Evolutionary conservation across 2,113 vertebrate species (phyloP).

Genomic region (Mesembrinibis cayennensis): DNA sequence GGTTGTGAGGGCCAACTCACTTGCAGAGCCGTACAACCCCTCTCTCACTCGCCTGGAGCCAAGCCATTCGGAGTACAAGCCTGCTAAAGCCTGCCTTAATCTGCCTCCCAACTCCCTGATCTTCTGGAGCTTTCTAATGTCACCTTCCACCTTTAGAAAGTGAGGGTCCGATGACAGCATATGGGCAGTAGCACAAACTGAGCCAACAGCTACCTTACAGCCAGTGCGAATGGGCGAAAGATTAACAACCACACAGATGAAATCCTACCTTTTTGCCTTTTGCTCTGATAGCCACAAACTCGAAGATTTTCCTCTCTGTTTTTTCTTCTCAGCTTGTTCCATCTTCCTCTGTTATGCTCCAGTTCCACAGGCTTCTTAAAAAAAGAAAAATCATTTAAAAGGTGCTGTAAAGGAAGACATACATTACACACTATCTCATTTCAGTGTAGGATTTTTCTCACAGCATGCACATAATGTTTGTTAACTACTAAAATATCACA

Average conservation of each 20-base stretch:
- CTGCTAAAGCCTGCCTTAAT: background rate
- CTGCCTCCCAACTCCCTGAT: background rate
- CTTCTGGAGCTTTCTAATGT: background rate
- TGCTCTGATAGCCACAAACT: background rate
- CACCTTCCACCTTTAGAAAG: background rate
- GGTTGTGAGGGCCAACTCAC: fast-evolving
- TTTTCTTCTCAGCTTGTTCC: background rate
- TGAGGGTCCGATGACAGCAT: background rate
- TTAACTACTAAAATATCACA: background rate
- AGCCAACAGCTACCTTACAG: background rate
- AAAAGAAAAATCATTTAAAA: background rate
- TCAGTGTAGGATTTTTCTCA: background rate
- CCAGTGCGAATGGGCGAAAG: fast-evolving
- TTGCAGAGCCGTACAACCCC: fast-evolving
- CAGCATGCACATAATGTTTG: background rate
- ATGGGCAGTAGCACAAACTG: background rate
- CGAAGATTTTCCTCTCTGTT: background rate
- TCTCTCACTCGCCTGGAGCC: fast-evolving
- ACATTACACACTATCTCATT: background rate
- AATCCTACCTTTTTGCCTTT: background rate
- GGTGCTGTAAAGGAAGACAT: background rate
- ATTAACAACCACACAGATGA: background rate
- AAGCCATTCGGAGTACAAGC: background rate
- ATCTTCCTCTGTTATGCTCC: background rate
- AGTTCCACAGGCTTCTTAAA: background rate